Base-by-base conservation (phyloP, 2,888 invertebrate genomes). In the Drosophila nigricruria region DNA sequence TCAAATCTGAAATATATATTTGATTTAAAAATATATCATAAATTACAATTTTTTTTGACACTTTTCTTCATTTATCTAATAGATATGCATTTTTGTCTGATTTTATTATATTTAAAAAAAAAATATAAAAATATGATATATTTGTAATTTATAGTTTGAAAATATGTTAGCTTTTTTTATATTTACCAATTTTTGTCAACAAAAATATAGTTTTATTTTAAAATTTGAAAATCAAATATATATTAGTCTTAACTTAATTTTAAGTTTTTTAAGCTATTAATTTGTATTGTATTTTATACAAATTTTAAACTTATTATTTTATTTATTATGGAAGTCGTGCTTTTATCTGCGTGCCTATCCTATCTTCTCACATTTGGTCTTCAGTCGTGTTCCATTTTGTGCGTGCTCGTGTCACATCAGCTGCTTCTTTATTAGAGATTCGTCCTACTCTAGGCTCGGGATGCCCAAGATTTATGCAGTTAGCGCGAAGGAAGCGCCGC, bases 391-490 rank as follows among this genome's bases (percentile, higher is more conserved):
- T 12, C 5, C 5, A 0, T n/a, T 10, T 23, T n/a, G 16, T 52
- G 52, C 52, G 52, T 53, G 53, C 40, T 54, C 30, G 54, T 54
- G 54, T 10, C 40, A 20, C 54, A 40, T 56, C 30, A 36, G 52
- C 30, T 42, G 42, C 20, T 32, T 5, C 42, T 50, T 16, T 50
- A 27, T 60, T 56, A 64, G 66, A 23, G 60, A 49, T 27, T 32
- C 52, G 42, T 30, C 56, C 56, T 42, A 32, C 42, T 56, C 56
- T 56, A 56, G 56, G 20, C 53, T 40, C 23, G 25, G 23, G 30
- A 32, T 43, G 53, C 20, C 4, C 23, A 72, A 83, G 84, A 84
- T 84, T 87, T 84, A 87, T 86, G 85, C 85, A 81, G 82, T 82
- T 84, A 81, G 79, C 82, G 82, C 81, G 68, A 70, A 75, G 71